Evolutionary conservation across 2,797 vertebrate genomes (phyloP), one percentile per base, ranked within the genome.

Genomic region (Furcifer pardalis): DNA sequence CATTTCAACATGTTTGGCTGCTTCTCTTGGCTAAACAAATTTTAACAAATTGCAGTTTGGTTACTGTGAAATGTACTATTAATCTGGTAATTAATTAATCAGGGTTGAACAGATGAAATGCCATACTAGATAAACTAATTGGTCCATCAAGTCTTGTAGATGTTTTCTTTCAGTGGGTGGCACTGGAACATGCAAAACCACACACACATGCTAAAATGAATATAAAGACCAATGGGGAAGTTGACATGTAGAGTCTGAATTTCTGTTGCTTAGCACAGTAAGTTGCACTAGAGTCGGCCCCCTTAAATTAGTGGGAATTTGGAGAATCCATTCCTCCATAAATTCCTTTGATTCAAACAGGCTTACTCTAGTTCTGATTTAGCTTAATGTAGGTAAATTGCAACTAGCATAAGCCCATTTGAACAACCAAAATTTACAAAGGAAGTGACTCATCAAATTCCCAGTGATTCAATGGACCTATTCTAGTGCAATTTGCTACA

Each of bases 51-150:
- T 40, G 88, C 76, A 84, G 77, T 86, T 2, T 49, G 63, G 87
- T 88, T 92, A 87, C 10, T 86, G 82, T 77, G 89, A 88, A 85
- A 81, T 85, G 83, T 82, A 87, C 83, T 84, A 85, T 92, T 94
- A 93, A 92, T 85, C 82, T 25, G 74, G 63, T 52, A 85, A 88
- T 23, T 78, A 92, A 81, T 66, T 52, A 89, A 88, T 87, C 87
- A 85, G 86, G 40, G 77, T 86, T 56, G 62, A 84, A 82, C 37
- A 60, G 71, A 77, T 76, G 85, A 86, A 82, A 85, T 87, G 77
- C 66, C 89, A 71, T 74, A 3, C 1, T 44, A 46, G 49, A 77
- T 88, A 71, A 73, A 27, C 15, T 71, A 77, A 83, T 77, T 0
- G 0, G 72, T 77, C 76, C 0, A 77, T 83, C 86, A 85, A 80